phyloP scores from a whole-genome alignment of 2,797 vertebrate species.

The Lagorchestes hirsutus region DNA sequence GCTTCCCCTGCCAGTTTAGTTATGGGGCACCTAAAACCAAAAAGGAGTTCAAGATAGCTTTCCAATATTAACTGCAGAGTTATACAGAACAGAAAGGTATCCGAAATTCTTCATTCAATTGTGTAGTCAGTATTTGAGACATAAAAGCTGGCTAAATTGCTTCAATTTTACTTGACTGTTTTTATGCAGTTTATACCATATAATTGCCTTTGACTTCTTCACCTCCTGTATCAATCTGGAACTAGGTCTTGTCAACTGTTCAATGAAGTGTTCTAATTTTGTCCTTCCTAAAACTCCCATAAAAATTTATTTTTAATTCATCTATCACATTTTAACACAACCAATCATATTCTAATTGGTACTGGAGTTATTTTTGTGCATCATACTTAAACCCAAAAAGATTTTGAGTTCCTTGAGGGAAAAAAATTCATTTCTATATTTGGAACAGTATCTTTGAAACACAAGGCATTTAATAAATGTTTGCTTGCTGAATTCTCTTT shows the following conservation, averaged over 20 bases:
- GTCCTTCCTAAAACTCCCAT: neutral
- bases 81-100: neutral
- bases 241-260: neutral
- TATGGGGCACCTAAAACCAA: constrained; percentile 14
- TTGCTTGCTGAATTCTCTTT: neutral
- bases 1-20: neutral
- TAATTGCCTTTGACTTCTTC: constrained; percentile 17
- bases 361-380: neutral
- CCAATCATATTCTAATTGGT: neutral
- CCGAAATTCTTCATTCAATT: neutral
- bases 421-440: neutral
- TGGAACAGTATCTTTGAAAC: neutral
- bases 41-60: neutral
- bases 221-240: neutral
- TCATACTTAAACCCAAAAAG: neutral
- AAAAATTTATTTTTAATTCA: neutral
- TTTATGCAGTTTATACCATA: constrained; percentile 32
- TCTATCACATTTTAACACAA: neutral
- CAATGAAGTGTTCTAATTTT: neutral
- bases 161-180: constrained; percentile 13
- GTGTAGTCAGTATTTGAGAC: neutral
- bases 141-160: neutral
- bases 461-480: neutral
- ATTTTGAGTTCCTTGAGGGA: neutral
- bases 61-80: constrained; percentile 8